These are phyloP conservation scores for Taenioides sp. DNA, from an alignment of 2,797 vertebrate species.

Conservation along the genomic window DNA sequence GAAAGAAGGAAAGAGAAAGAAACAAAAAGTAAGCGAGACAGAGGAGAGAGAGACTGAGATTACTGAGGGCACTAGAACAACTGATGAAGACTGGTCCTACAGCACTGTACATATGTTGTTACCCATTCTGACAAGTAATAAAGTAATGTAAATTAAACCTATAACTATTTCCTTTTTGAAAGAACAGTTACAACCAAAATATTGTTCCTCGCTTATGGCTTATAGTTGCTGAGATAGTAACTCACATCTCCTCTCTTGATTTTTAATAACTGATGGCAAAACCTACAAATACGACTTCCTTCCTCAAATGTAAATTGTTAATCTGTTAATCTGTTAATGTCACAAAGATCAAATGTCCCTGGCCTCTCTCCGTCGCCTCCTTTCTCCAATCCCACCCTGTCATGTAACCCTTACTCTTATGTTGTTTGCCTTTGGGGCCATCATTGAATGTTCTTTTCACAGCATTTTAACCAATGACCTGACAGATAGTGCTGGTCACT, in stretches of 20 bases:
- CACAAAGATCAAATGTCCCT: slow-evolving; percentile 14
- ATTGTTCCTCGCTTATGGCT: too few relatives aligned
- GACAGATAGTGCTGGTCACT: slow-evolving; percentile 65
- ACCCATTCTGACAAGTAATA: background rate
- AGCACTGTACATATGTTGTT: background rate
- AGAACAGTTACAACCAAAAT: too few relatives aligned
- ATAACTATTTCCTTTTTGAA: background rate
- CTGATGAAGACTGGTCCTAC: background rate
- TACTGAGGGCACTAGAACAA: background rate
- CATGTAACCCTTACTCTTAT: slow-evolving; percentile 39
- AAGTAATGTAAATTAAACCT: background rate
- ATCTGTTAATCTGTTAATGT: background rate
- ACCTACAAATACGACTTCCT: background rate
- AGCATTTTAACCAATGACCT: slow-evolving; percentile 58
- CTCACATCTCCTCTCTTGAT: too few relatives aligned
- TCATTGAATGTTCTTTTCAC: slow-evolving; percentile 51
- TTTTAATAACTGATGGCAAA: too few relatives aligned
- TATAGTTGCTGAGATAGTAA: too few relatives aligned
- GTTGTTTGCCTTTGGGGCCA: slow-evolving; percentile 66
- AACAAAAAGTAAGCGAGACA: too few relatives aligned
- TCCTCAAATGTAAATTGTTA: background rate
- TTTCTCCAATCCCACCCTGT: slow-evolving; percentile 21
- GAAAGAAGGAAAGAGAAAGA: too few relatives aligned
- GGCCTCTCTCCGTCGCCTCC: slow-evolving; percentile 1
- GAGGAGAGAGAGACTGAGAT: background rate